phyloP scores from a whole-genome alignment of 2,888 invertebrate genomes.

The Hartigia nigra region DNA sequence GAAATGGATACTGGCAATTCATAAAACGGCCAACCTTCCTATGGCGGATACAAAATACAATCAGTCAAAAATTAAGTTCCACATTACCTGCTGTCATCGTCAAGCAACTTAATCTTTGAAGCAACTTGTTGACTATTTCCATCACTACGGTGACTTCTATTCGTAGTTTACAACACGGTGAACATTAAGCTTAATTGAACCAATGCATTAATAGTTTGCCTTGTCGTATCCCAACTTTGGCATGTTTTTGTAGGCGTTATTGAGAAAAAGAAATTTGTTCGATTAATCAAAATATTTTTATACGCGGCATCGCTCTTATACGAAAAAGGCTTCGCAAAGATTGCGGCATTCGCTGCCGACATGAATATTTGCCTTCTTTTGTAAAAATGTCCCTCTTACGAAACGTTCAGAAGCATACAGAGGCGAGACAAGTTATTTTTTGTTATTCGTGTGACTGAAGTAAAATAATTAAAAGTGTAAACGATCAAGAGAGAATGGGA shows the following conservation, averaged over 20 bases:
- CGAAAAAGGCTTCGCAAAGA: background rate
- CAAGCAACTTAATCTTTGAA: slow-evolving; percentile 37
- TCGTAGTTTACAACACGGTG: background rate
- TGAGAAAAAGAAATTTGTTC: background rate
- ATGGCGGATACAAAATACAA: slow-evolving; percentile 50
- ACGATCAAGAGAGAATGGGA: background rate
- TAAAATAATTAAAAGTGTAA: background rate
- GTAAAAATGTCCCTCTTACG: background rate
- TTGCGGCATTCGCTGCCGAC: background rate
- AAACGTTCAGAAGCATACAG: background rate
- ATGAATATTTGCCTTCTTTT: background rate
- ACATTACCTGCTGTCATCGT: slow-evolving; percentile 35
- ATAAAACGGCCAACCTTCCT: slow-evolving; percentile 58
- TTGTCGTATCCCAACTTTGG: background rate
- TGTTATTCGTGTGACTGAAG: background rate
- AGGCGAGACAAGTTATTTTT: background rate
- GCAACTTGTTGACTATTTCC: background rate
- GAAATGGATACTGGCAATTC: slow-evolving; percentile 69
- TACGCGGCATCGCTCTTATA: background rate
- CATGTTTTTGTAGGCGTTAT: background rate
- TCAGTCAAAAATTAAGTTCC: slow-evolving; percentile 43
- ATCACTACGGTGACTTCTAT: background rate
- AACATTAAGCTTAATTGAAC: background rate
- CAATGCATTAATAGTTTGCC: background rate
- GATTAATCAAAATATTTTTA: background rate